These are phyloP conservation scores for Hexactinellida sp. DNA, from an alignment of 37 sponge, comb jelly and placozoan genomes.

Conservation along the genomic window DNA sequence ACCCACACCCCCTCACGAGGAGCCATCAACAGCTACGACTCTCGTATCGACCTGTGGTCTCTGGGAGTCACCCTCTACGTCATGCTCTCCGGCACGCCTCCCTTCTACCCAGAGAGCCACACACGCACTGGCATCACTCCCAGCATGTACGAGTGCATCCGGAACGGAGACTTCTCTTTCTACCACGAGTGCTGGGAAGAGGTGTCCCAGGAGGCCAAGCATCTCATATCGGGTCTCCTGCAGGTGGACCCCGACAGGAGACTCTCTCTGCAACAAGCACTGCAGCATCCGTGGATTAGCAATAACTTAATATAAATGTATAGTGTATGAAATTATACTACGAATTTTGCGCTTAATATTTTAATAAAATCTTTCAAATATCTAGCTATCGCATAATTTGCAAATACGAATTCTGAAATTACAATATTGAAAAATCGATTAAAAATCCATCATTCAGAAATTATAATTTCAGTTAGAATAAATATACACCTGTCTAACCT, in stretches of 20 bases:
- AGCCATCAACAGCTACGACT: not conserved
- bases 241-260: not conserved
- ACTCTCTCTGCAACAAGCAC: not conserved
- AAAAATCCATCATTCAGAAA: no score
- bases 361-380: not conserved
- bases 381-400: no score
- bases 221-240: not conserved
- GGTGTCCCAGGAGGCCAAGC: not conserved
- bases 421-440: no score
- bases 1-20: not conserved
- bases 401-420: no score
- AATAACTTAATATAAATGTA: not conserved
- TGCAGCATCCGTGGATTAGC: not conserved
- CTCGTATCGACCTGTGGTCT: slow-evolving; percentile 9
- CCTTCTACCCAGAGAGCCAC: not conserved
- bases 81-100: not conserved
- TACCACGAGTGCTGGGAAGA: slow-evolving; percentile 16
- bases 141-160: not conserved
- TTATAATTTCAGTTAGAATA: no score
- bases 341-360: not conserved
- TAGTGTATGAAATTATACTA: not conserved
- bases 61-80: not conserved
- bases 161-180: slow-evolving; percentile 6
- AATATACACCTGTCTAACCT: no score
- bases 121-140: not conserved